Percentiles rank a stretch among this genome's conserved stretches.
phyloP scores from a whole-genome alignment of 2,797 vertebrate genomes.

The Pangasius larnaudii region DNA sequence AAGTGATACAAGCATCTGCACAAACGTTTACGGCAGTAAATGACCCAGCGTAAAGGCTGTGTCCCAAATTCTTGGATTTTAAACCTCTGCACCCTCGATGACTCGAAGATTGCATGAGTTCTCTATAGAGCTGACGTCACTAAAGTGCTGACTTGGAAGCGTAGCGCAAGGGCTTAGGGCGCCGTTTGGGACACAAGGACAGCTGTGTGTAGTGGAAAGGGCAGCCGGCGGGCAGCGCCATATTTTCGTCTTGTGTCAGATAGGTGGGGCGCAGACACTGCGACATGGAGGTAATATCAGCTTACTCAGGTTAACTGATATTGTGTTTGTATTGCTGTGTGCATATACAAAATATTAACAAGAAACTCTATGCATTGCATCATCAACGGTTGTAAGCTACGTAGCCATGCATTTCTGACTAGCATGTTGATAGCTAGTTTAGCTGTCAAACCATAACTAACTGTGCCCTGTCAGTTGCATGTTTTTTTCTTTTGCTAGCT shows the following conservation, averaged over 20 bases:
- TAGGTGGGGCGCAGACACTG: slow-evolving; percentile 47
- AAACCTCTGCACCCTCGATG: neutral
- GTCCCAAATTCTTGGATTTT: neutral
- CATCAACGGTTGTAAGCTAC: too few species aligned
- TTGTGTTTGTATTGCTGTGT: neutral
- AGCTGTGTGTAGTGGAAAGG: neutral
- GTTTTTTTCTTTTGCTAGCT: neutral
- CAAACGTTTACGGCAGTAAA: neutral
- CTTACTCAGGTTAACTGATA: neutral
- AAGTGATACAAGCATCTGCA: neutral
- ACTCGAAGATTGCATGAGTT: neutral
- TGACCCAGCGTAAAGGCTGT: neutral
- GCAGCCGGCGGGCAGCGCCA: slow-evolving; percentile 18
- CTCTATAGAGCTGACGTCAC: neutral
- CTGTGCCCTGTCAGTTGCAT: neutral
- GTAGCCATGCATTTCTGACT: neutral
- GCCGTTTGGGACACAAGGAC: slow-evolving; percentile 8
- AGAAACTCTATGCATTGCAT: neutral
- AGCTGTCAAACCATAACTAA: neutral
- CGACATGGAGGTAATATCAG: slow-evolving; percentile 79
- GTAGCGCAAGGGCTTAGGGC: neutral
- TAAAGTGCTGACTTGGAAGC: neutral
- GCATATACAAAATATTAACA: neutral
- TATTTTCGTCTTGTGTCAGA: slow-evolving; percentile 17
- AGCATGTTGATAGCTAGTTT: neutral